Evolutionary conservation across 2,797 vertebrate species (phyloP), one percentile per base, ranked within the genome.

Genomic region (Spinibarbus caldwelli): DNA sequence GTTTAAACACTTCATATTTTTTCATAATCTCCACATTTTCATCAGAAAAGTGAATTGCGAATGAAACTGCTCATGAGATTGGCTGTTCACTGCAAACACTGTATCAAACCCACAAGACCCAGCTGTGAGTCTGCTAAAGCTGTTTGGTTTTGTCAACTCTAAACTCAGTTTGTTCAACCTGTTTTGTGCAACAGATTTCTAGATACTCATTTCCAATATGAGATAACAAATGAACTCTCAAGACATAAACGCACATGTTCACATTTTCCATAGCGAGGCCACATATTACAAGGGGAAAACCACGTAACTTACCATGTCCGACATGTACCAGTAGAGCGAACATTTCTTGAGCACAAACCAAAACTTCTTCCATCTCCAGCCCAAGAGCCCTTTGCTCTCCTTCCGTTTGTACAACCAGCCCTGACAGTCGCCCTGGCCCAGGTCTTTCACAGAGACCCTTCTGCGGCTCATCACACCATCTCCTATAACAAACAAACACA

Each of bases 321-420:
- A 92, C 47, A 86, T 91, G 91, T 98, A 98, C 97, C 97, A 98
- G 80, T 97, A 98, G 19, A 98, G 91, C 0, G 94, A 96, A 0
- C 94, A 95, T 43, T 91, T 95, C 92, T 97, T 96, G 86, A 98
- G 93, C 77, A 98, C 96, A 64, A 97, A 96, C 97, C 97, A 98
- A 93, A 94, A 96, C 93, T 95, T 97, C 90, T 96, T 97, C 97
- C 97, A 98, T 91, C 95, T 97, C 91, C 93, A 95, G 79, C 95
- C 94, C 81, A 98, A 94, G 87, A 98, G 96, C 86, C 92, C 93
- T 89, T 95, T 95, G 83, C 94, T 94, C 89, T 96, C 94, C 78
- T 95, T 97, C 90, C 96, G 96, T 93, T 96, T 97, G 87, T 95
- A 96, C 1, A 98, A 94, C 97, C 97, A 98, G 52, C 97, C 97